Evolutionary conservation across 2,113 vertebrate species (phyloP).

Genomic region (Psephotus haematonotus): DNA sequence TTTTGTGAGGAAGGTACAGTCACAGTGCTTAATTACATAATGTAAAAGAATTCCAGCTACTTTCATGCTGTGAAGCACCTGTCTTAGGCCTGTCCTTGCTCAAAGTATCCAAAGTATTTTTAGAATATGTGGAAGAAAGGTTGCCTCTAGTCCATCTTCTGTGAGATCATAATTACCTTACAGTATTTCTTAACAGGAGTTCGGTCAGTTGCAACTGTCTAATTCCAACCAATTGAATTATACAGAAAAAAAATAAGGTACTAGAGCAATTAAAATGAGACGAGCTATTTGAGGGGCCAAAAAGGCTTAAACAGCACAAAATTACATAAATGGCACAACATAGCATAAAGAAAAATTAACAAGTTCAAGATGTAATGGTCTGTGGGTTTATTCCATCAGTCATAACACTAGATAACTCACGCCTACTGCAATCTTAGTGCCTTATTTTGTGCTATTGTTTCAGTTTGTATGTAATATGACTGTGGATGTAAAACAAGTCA

Average conservation of each 20-base stretch:
- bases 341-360: neutral
- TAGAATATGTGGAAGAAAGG: neutral
- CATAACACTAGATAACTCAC: neutral
- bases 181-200: neutral
- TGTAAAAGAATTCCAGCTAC: neutral
- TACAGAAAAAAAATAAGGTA: neutral
- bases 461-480: neutral
- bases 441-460: neutral
- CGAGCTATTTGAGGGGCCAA: neutral
- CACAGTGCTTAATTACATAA: neutral
- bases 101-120: neutral
- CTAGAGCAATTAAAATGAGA: neutral
- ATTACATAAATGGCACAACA: neutral
- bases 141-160: neutral
- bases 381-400: neutral
- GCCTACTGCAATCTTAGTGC: neutral
- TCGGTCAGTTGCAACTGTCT: neutral
- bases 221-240: neutral
- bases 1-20: neutral
- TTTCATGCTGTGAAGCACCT: neutral
- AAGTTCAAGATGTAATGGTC: neutral
- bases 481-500: neutral
- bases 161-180: neutral
- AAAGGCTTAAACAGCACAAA: neutral
- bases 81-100: neutral